Percentiles rank a stretch among this genome's conserved stretches.
These are phyloP conservation scores for Bellardia bayeri DNA, from an alignment of 2,888 invertebrate species.

Conservation along the genomic window DNA sequence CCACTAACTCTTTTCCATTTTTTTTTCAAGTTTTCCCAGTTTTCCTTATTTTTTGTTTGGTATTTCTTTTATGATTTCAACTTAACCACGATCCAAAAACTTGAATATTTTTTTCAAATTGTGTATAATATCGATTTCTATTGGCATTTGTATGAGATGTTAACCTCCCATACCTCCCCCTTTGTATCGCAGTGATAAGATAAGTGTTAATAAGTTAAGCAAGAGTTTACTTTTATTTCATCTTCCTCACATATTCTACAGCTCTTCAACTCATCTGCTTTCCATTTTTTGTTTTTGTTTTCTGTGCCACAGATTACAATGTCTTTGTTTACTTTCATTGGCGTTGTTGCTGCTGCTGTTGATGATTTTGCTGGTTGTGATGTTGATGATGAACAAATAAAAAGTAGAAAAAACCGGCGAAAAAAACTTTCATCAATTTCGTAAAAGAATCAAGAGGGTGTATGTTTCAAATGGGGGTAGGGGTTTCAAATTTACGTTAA, in stretches of 20 bases:
- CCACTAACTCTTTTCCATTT: slow-evolving; percentile 47
- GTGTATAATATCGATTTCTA: slow-evolving; percentile 66
- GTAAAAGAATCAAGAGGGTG: slow-evolving; percentile 34
- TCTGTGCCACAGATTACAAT: slow-evolving; percentile 61
- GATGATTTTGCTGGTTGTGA: slow-evolving; percentile 53
- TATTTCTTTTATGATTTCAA: slow-evolving; percentile 38
- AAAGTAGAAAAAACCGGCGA: not conserved
- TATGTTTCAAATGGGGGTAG: not conserved
- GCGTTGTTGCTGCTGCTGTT: slow-evolving; percentile 17
- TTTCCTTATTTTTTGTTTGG: slow-evolving; percentile 10
- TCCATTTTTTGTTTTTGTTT: slow-evolving; percentile 6
- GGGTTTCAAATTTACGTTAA: slow-evolving; percentile 2
- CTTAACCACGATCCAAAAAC: slow-evolving; percentile 61
- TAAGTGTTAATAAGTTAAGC: slow-evolving; percentile 72
- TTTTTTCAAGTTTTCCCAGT: not conserved
- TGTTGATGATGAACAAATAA: slow-evolving; percentile 67
- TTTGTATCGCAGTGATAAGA: slow-evolving; percentile 20
- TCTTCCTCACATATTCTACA: slow-evolving; percentile 3
- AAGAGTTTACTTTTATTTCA: slow-evolving; percentile 46
- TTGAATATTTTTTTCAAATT: slow-evolving; percentile 33
- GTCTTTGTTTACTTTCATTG: slow-evolving; percentile 64
- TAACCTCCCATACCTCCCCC: not conserved
- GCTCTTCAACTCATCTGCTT: slow-evolving; percentile 3
- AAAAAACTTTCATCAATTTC: slow-evolving; percentile 45
- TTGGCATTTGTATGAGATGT: slow-evolving; percentile 38